Evolutionary conservation across 1,140 invertebrate genomes (phyloP), one percentile per base, ranked within the genome.

Genomic region (Hyles vespertilio): DNA sequence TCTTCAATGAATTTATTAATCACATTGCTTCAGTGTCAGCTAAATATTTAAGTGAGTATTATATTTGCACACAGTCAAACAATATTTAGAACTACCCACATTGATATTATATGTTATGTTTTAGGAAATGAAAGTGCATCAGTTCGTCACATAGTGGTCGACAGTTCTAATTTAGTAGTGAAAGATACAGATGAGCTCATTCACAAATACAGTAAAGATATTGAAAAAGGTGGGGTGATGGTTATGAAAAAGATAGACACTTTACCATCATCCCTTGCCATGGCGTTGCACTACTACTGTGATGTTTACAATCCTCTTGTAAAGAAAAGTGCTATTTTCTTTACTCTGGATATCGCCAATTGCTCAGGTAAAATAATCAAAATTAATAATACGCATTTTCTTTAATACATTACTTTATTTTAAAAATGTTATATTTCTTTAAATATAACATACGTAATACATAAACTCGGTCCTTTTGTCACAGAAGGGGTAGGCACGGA

Each of bases 231-330:
- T 11, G 84, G 84, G 32, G 79, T 89, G 5, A 81, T 91, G 81
- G 69, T 91, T 9, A 73, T 91, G 1, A 81, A 83, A 43, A 79
- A 90, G 61, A 51, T 91, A 32, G 83, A 91, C 36, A 65, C 72
- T 43, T 59, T 91, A 3, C 83, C 89, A 4, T 82, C 84, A 8
- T 63, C 65, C 6, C 70, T 89, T 0, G 90, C 90, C 1, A 90
- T 90, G 87, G 90, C 89, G 6, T 91, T 91, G 63, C 90, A 91
- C 67, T 87, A 80, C 57, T 88, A 91, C 56, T 91, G 91, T 69
- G 91, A 91, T 73, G 89, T 90, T 67, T 86, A 83, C 55, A 84
- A 84, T 56, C 90, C 90, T 2, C 57, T 91, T 2, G 89, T 89
- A 2, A 75, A 80, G 40, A 84, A 76, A 56, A 87, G 86, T 63